These are phyloP conservation scores for Seira ritae DNA, from an alignment of 2,888 invertebrate genomes.

Conservation along the genomic window DNA sequence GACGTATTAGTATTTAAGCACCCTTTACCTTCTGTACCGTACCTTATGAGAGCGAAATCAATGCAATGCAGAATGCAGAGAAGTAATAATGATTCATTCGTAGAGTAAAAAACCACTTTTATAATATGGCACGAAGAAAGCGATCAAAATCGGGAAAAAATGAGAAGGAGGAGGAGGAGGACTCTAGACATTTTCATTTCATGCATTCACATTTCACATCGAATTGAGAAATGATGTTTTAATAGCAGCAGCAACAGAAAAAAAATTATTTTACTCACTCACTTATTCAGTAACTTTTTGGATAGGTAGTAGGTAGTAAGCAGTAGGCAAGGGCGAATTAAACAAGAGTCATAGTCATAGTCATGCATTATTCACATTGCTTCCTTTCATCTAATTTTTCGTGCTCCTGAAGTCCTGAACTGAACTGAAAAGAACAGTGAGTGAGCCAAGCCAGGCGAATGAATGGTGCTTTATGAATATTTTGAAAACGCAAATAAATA, in stretches of 20 bases:
- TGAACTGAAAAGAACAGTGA: background rate
- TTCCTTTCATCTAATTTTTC: background rate
- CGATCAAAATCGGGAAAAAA: background rate
- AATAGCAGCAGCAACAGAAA: background rate
- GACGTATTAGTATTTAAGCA: background rate
- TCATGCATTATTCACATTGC: constrained; percentile 54
- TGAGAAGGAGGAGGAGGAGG: background rate
- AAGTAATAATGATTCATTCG: too few relatives aligned
- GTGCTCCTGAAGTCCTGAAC: too few relatives aligned
- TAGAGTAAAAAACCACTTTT: too few relatives aligned
- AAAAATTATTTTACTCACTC: constrained; percentile 6
- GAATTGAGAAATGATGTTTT: constrained; percentile 46
- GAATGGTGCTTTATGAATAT: constrained; percentile 43
- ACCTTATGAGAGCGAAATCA: background rate
- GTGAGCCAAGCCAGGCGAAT: background rate
- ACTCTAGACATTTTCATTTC: constrained; percentile 8
- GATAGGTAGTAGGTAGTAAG: too few relatives aligned
- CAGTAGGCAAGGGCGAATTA: constrained; percentile 24
- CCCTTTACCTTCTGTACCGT: background rate
- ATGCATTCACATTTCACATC: constrained; percentile 13
- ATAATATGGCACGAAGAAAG: background rate
- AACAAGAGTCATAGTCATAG: constrained; percentile 23
- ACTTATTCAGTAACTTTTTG: constrained; percentile 27
- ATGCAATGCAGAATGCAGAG: too few relatives aligned
- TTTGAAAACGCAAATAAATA: constrained; percentile 47